Percentiles rank a stretch among this genome's conserved stretches.
These are phyloP conservation scores for Tenthredo mesomela DNA, from an alignment of 2,888 invertebrate species.

Conservation along the genomic window DNA sequence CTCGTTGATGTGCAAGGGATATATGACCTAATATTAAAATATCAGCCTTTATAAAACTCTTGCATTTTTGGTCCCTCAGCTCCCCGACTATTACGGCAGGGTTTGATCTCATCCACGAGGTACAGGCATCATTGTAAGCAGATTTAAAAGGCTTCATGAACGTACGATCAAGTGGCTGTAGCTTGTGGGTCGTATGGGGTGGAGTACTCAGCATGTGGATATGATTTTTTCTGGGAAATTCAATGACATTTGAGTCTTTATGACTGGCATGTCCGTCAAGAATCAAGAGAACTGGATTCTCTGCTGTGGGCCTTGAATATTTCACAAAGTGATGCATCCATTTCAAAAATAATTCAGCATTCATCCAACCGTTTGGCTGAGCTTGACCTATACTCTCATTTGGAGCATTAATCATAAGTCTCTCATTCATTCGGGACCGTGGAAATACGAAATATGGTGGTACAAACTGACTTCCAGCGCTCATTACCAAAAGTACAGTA, in stretches of 20 bases:
- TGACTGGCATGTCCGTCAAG: slow-evolving; percentile 61
- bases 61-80: too few species aligned
- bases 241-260: slow-evolving; percentile 61
- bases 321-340: slow-evolving; percentile 53
- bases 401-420: slow-evolving; percentile 57
- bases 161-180: slow-evolving; percentile 60
- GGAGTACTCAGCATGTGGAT: slow-evolving; percentile 63
- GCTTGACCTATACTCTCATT: slow-evolving; percentile 50
- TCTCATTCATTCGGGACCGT: slow-evolving; percentile 54
- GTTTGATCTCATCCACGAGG: slow-evolving; percentile 49
- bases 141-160: slow-evolving; percentile 60
- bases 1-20: too few species aligned
- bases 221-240: slow-evolving; percentile 58
- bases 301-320: slow-evolving; percentile 55
- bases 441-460: slow-evolving; percentile 60
- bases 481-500: slow-evolving; percentile 58
- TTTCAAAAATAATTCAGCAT: slow-evolving; percentile 46
- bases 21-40: too few species aligned
- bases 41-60: too few species aligned
- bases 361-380: slow-evolving; percentile 55
- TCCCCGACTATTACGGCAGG: slow-evolving; percentile 51
- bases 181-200: slow-evolving; percentile 63
- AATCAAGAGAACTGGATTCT: slow-evolving; percentile 60
- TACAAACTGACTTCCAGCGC: slow-evolving; percentile 59
- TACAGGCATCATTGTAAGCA: slow-evolving; percentile 42